Base-by-base conservation (phyloP, 2,113 vertebrate species). In the Ivindomyrus marchei region DNA sequence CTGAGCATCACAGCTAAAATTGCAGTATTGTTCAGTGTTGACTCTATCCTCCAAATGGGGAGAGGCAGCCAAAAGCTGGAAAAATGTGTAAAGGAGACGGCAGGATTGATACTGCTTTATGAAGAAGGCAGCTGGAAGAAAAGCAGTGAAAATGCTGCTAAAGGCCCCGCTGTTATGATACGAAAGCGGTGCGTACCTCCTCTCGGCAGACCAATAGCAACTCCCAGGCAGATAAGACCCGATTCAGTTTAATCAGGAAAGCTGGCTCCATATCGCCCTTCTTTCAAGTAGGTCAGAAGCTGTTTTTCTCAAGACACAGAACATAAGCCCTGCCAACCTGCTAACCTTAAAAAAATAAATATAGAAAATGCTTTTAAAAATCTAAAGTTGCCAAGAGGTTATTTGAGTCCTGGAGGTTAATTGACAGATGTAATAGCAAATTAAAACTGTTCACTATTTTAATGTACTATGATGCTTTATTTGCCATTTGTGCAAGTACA, bases 271-370 rank as follows among this genome's bases (percentile, higher is more conserved):
- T 89, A 56, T 92, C 89, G 56, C 58, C 50, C 24, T 88, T 90
- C 87, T 53, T 52, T 92, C 91, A 92, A 92, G 89, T 92, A 92
- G 91, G 90, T 93, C 93, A 93, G 88, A 90, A 90, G 83, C 90
- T 39, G 89, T 88, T 89, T 90, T 49, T 86, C 89, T 46, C 74
- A 91, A 92, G 74, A 88, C 85, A 46, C 27, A 3, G 50, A 85
- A 50, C 88, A 87, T 89, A 91, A 92, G 91, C 92, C 91, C 42
- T 19, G 62, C n/a, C 62, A 70, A 70, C 62, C 91, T 90, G 62
- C 77, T 88, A 88, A 66, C 88, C 90, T 90, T 87, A 88, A 83
- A 90, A 66, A 86, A 74, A 90, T 50, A 58, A 87, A 90, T 70
- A 85, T 66, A 19, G 53, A 86, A 90, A 87, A 50, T 74, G n/a